Conservation (phyloP, 2,113 vertebrate genomes). For the Agapornis roseicollis region DNA sequence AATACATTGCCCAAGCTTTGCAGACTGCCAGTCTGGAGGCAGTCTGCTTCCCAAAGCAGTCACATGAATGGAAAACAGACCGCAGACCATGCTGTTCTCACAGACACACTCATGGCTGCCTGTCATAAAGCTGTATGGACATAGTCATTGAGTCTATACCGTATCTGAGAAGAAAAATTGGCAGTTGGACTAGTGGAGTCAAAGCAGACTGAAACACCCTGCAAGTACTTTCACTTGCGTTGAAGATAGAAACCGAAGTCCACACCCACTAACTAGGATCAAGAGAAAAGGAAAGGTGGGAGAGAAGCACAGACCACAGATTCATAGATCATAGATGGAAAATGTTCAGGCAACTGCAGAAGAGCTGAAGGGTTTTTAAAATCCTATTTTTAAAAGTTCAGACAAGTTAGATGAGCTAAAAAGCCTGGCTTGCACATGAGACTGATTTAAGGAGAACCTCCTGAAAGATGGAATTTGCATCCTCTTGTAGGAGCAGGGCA, state of each 20-base stretch:
- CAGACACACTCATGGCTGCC: not conserved
- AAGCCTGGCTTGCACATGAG: not conserved
- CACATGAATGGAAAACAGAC: not conserved
- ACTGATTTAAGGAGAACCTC: not conserved
- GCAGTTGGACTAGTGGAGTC: not conserved
- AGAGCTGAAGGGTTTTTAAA: not conserved
- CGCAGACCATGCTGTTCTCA: not conserved
- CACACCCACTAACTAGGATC: not conserved
- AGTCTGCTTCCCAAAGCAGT: not conserved
- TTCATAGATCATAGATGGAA: not conserved
- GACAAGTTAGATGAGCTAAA: not conserved
- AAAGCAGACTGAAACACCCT: not conserved
- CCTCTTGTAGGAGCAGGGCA: fast-evolving
- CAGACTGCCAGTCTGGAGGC: not conserved
- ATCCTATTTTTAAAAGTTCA: not conserved
- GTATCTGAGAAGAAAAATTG: not conserved
- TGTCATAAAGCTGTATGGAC: not conserved
- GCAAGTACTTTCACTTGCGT: not conserved
- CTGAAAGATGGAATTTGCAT: not conserved
- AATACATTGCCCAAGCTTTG: not conserved
- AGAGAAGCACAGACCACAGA: no score
- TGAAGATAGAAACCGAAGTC: not conserved
- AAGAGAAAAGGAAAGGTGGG: not conserved
- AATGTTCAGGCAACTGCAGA: not conserved
- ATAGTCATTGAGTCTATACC: not conserved